These are phyloP conservation scores for Chromobotia macracanthus DNA, from an alignment of 2,797 vertebrate genomes.

Conservation along the genomic window DNA sequence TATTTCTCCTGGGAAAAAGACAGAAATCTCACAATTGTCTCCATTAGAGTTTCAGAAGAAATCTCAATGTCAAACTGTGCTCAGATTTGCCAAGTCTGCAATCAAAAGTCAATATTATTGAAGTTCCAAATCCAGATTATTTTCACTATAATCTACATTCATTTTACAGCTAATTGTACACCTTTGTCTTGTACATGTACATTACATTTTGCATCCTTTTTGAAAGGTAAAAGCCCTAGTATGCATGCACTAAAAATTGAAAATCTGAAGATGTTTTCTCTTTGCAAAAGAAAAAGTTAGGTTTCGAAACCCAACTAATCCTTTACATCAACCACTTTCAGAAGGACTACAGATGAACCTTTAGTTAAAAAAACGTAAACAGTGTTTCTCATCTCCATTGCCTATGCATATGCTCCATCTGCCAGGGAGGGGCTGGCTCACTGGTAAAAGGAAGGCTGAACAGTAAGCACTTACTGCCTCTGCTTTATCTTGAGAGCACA, in stretches of 20 bases:
- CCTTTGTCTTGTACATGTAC: too few relatives aligned
- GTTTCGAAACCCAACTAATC: background rate
- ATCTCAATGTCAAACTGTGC: too few relatives aligned
- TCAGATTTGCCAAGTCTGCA: too few relatives aligned
- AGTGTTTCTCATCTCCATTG: background rate
- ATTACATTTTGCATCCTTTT: background rate
- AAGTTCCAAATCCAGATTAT: too few relatives aligned
- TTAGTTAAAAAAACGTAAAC: background rate
- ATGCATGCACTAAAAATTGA: background rate
- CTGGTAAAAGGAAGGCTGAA: constrained; percentile 32
- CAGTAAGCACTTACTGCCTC: constrained; percentile 41
- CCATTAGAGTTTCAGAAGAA: too few relatives aligned
- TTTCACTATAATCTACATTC: too few relatives aligned
- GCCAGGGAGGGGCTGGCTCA: constrained; percentile 18
- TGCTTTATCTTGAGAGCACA: constrained; percentile 58
- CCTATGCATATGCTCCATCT: background rate
- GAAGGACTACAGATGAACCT: background rate
- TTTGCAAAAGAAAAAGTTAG: background rate
- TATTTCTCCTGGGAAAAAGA: too few relatives aligned
- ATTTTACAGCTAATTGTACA: too few relatives aligned
- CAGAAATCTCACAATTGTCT: too few relatives aligned
- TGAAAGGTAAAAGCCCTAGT: background rate
- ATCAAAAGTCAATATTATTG: too few relatives aligned
- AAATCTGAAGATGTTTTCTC: background rate
- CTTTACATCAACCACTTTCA: background rate